Evolutionary conservation across 2,113 vertebrate genomes (phyloP).

Genomic region (Varanus salvator): DNA sequence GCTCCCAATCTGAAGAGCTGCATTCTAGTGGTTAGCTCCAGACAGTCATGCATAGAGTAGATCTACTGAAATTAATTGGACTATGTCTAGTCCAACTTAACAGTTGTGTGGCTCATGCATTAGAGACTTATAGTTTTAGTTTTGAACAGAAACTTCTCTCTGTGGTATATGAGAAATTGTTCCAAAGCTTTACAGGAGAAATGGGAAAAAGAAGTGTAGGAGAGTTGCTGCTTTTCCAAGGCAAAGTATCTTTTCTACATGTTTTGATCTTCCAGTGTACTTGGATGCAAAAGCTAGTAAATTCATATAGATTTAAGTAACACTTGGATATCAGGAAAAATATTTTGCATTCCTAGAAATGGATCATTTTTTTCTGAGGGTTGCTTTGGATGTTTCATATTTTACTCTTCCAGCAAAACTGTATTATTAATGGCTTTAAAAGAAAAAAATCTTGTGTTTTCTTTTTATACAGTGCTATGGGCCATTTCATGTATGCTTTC

Average conservation of each 20-base stretch:
- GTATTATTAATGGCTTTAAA: neutral
- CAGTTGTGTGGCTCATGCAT: neutral
- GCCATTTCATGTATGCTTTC: neutral
- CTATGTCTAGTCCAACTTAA: neutral
- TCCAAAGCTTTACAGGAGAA: neutral
- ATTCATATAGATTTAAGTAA: neutral
- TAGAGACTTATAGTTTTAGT: neutral
- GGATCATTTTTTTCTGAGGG: neutral
- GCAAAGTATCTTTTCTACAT: constrained; percentile 26
- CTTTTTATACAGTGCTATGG: neutral
- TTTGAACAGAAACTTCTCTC: neutral
- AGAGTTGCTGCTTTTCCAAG: neutral
- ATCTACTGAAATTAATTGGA: neutral
- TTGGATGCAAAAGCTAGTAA: neutral
- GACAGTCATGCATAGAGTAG: neutral
- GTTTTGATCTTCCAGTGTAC: constrained; percentile 8
- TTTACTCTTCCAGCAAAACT: neutral
- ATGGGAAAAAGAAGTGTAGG: neutral
- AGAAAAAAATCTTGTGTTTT: neutral
- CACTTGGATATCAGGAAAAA: neutral
- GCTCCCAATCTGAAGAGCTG: neutral
- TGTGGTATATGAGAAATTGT: neutral
- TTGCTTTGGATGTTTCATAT: neutral
- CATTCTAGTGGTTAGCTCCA: neutral
- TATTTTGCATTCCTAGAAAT: neutral